Evolutionary conservation across 2,888 invertebrate species (phyloP).

Genomic region (Ochropacha duplaris): DNA sequence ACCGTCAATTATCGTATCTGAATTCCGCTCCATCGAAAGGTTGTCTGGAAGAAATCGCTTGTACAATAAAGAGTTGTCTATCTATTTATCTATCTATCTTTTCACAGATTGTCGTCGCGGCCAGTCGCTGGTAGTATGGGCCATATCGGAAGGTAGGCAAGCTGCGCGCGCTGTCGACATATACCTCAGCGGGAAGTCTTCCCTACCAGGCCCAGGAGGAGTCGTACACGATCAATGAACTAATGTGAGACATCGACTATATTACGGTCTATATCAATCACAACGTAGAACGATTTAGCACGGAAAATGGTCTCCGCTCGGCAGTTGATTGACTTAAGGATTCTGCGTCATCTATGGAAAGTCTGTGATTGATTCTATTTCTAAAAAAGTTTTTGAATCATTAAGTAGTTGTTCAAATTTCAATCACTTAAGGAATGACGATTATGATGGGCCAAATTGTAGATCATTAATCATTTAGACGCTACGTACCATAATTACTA

Average conservation of each 20-base stretch:
- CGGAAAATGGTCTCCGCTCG: not conserved
- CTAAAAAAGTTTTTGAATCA: too few relatives aligned
- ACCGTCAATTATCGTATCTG: too few relatives aligned
- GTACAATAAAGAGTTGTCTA: too few relatives aligned
- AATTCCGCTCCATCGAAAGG: too few relatives aligned
- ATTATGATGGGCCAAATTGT: constrained; percentile 2
- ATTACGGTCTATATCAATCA: not conserved
- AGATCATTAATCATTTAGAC: constrained; percentile 13
- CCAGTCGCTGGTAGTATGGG: constrained; percentile 99
- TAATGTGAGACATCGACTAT: not conserved
- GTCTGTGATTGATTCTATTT: too few relatives aligned
- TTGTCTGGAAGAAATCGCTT: too few relatives aligned
- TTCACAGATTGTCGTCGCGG: constrained; percentile 96
- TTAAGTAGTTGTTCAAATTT: not conserved
- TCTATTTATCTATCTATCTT: too few relatives aligned
- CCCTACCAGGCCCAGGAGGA: constrained; percentile 96
- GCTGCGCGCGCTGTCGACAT: constrained; percentile 97
- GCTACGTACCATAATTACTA: constrained; percentile 16
- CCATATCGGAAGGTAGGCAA: constrained; percentile 98
- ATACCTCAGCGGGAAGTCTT: constrained; percentile 89
- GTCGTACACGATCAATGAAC: constrained; percentile 82
- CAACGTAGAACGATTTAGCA: constrained; percentile 5
- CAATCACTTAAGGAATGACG: not conserved
- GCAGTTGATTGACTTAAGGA: not conserved
- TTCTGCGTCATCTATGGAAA: too few relatives aligned